These are phyloP conservation scores for Cotesia chilonis DNA, from an alignment of 1,140 invertebrate species.

Conservation along the genomic window DNA sequence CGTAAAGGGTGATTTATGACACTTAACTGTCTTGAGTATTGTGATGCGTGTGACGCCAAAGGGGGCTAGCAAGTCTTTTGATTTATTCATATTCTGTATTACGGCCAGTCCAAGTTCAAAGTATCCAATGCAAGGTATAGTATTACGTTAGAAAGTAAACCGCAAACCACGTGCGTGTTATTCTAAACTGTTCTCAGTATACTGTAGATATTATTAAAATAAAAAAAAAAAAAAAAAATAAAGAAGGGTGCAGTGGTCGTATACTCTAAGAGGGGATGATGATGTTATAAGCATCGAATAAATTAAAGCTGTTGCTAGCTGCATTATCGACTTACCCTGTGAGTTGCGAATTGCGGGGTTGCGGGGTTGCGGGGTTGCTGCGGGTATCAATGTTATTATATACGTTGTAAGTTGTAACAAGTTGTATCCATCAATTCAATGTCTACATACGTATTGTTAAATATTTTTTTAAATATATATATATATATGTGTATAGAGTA, in stretches of 20 bases:
- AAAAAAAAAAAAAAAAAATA: no score
- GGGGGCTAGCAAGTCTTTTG: constrained; percentile 8
- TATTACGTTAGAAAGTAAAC: constrained; percentile 9
- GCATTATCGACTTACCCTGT: constrained; percentile 33
- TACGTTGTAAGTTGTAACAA: neutral
- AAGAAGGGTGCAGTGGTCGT: neutral
- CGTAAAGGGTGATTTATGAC: no score
- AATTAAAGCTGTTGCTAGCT: constrained; percentile 37
- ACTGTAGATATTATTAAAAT: no score
- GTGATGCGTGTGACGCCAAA: constrained; percentile 34
- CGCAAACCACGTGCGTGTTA: constrained; percentile 2
- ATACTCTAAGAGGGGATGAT: constrained; percentile 8
- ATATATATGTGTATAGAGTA: no score
- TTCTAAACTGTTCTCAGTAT: neutral
- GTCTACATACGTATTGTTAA: neutral
- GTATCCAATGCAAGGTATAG: constrained; percentile 21
- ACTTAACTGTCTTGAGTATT: no score
- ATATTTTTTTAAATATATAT: constrained; percentile 10
- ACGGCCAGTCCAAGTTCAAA: neutral
- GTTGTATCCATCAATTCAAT: neutral
- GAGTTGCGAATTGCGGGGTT: neutral
- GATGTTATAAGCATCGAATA: constrained; percentile 28
- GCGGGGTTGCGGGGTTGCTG: neutral
- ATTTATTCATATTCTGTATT: constrained; percentile 32
- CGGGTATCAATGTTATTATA: no score